Percentiles rank a stretch among this genome's conserved stretches.
These are phyloP conservation scores for Lasioglossum marginatum DNA, from an alignment of 2,888 invertebrate species.

Conservation along the genomic window DNA sequence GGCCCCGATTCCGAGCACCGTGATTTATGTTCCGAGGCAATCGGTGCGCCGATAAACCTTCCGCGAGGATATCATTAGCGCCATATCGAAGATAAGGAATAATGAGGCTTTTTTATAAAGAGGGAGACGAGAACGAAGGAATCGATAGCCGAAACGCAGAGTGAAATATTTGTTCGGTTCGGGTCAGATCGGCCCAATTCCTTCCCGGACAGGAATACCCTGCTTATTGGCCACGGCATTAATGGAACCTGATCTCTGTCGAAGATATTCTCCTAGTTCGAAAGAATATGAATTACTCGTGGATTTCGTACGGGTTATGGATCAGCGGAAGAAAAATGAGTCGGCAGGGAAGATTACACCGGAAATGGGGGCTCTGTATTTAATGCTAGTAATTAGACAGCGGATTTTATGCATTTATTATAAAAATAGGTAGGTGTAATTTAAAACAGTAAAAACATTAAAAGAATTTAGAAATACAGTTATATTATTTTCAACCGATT, in stretches of 20 bases:
- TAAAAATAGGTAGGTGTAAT: too few species aligned
- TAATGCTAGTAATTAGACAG: neutral
- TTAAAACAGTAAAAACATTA: too few species aligned
- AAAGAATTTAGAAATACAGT: too few species aligned
- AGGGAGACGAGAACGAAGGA: neutral
- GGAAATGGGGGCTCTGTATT: neutral
- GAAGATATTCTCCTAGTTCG: neutral
- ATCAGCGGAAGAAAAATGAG: neutral
- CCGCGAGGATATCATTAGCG: neutral
- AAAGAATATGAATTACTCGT: neutral
- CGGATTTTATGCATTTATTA: too few species aligned
- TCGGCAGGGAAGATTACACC: neutral
- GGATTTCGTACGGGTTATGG: neutral
- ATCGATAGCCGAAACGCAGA: neutral
- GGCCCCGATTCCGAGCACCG: neutral
- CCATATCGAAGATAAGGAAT: neutral
- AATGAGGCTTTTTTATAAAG: conserved; percentile 7
- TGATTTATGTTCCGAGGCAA: conserved; percentile 9
- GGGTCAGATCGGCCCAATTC: neutral
- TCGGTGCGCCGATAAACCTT: conserved; percentile 4
- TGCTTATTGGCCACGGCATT: neutral
- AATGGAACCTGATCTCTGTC: neutral
- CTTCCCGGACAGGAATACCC: neutral
- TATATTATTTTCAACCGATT: too few species aligned
- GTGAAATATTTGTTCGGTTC: neutral